Percentiles rank a stretch among this genome's conserved stretches.
These are phyloP conservation scores for Anguilla japonica DNA, from an alignment of 2,113 vertebrate species.

Conservation along the genomic window DNA sequence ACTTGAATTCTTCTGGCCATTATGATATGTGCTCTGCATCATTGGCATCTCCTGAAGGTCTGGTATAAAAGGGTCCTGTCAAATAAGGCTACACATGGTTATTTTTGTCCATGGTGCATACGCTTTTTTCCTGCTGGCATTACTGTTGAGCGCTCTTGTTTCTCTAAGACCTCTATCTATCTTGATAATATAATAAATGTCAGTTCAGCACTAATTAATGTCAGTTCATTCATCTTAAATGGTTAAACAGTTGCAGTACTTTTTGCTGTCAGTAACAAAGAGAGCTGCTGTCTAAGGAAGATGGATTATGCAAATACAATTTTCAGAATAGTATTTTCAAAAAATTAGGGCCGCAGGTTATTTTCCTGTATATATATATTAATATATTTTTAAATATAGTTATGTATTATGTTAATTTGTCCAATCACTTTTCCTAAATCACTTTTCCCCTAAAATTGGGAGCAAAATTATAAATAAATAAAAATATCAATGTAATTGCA, in stretches of 20 bases:
- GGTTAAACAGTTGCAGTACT: constrained; percentile 21
- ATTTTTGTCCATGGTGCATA: not conserved
- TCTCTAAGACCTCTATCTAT: constrained; percentile 2
- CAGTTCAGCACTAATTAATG: constrained; percentile 22
- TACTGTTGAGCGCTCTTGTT: constrained; percentile 19
- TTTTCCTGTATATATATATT: no score
- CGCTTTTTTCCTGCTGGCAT: not conserved
- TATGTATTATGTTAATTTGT: no score
- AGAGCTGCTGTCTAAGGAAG: not conserved
- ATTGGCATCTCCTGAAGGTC: constrained; percentile 53
- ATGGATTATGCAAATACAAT: not conserved
- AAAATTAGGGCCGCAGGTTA: not conserved
- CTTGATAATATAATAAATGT: constrained; percentile 26
- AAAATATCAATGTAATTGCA: no score
- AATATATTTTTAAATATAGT: no score
- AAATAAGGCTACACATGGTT: not conserved
- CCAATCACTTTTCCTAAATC: no score
- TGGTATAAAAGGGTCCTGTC: not conserved
- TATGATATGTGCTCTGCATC: no score
- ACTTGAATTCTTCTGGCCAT: no score
- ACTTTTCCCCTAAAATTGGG: no score
- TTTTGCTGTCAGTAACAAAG: constrained; percentile 13
- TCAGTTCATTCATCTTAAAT: constrained; percentile 25
- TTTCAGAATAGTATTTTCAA: not conserved
- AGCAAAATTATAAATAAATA: no score